Conservation (phyloP, 2,888 invertebrate genomes). For the Taenaris catops region DNA sequence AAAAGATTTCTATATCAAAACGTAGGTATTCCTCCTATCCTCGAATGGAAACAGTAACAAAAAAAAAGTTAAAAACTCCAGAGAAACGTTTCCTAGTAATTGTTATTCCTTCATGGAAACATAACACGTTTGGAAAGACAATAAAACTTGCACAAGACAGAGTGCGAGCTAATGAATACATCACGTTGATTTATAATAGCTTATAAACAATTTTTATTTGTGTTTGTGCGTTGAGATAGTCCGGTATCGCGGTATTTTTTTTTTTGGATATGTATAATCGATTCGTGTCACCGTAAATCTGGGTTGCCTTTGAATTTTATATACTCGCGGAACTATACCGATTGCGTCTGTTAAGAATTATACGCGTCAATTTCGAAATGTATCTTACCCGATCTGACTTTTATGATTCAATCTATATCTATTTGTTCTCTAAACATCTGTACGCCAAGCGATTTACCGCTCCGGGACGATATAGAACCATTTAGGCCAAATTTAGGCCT, state of each 20-base stretch:
- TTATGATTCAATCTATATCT: no score
- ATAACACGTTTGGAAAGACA: conserved; percentile 14
- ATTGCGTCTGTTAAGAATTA: no score
- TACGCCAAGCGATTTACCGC: no score
- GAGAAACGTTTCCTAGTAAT: conserved; percentile 6
- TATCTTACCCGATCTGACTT: no score
- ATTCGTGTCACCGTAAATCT: conserved; percentile 1
- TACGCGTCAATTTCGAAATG: no score
- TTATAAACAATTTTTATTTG: conserved; percentile 29
- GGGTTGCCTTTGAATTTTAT: neutral
- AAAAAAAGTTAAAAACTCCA: conserved; percentile 17
- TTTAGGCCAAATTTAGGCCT: no score
- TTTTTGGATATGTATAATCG: conserved; percentile 3
- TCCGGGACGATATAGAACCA: no score
- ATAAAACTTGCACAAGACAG: conserved; percentile 24
- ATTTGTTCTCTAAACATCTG: no score
- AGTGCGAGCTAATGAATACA: conserved; percentile 31
- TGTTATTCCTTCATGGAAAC: conserved; percentile 14
- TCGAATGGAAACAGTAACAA: no score
- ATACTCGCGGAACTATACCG: neutral
- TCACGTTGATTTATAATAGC: conserved; percentile 30
- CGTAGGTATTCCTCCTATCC: no score
- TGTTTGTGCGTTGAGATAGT: conserved; percentile 20
- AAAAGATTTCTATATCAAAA: no score
- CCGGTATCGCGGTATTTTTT: conserved; percentile 6